Base-by-base conservation (phyloP, 2,888 invertebrate species). In the Suillia variegata region DNA sequence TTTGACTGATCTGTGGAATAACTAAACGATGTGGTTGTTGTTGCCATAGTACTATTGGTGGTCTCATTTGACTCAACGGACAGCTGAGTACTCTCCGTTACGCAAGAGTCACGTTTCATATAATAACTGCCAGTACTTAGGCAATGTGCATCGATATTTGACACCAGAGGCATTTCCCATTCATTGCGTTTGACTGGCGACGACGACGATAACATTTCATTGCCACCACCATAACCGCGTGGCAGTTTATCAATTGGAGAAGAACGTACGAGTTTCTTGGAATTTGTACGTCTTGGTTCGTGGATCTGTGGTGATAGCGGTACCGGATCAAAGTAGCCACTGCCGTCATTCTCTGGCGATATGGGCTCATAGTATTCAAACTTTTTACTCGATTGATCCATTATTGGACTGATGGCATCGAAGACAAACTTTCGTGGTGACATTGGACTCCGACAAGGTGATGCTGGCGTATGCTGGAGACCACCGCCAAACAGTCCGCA, bases 381-480 rank as follows among this genome's bases (percentile, higher is more conserved):
- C 63, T 81, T 81, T 53, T 75, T 70, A 18, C 65, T 62, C 1
- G 68, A 58, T 0, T 63, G 63, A 45, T 73, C 73, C 1, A 64
- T 51, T n/a, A 68, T 67, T 0, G 81, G 81, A 64, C 80, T 81
- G 17, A 81, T 79, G 3, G 82, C 80, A 66, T 82, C 85, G 67
- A 87, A 87, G 47, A 86, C 85, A 63, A 87, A 87, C 67, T 86
- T 87, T 31, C 86, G 83, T 0, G 87, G 85, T 38, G 86, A 84
- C 67, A 85, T 85, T 0, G 88, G 87, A 62, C 87, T 87, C 2
- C 74, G 74, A 3, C 71, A 69, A 5, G 69, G 66, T 6, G 67
- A 71, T 2, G 63, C 63, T 10, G 66, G 61, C 12, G 62, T 60
- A 1, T 69, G 61, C n/a, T n/a, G n/a, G n/a, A n/a, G n/a, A 1